Evolutionary conservation across 2,888 invertebrate species (phyloP).

Genomic region (Liopterus haemorrhoidalis): DNA sequence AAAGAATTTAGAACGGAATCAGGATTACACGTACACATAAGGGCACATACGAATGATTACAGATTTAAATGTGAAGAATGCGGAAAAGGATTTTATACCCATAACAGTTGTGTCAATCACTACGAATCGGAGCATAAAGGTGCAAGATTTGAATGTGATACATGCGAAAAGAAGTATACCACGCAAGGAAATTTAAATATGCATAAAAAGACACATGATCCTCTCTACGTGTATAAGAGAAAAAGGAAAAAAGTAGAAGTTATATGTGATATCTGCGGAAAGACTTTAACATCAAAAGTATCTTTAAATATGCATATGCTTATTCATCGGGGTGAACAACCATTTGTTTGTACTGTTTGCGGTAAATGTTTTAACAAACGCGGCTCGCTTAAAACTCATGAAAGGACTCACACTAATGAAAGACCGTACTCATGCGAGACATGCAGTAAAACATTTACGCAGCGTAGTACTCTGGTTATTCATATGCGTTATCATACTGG

Average conservation of each 20-base stretch:
- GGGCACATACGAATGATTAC: no score
- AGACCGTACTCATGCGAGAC: slow-evolving; percentile 48
- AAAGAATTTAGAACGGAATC: no score
- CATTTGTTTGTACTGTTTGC: slow-evolving; percentile 47
- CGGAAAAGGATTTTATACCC: no score
- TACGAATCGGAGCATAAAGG: no score
- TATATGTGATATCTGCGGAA: slow-evolving; percentile 6
- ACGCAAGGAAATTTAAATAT: slow-evolving; percentile 25
- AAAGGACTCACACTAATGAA: slow-evolving; percentile 51
- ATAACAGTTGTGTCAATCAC: no score
- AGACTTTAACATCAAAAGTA: background rate
- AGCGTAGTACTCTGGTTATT: slow-evolving; percentile 49
- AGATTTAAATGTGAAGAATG: no score
- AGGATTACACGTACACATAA: no score
- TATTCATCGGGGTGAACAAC: slow-evolving; percentile 51
- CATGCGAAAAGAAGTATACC: slow-evolving; percentile 39
- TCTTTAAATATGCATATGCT: slow-evolving; percentile 45
- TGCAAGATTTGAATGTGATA: slow-evolving; percentile 36
- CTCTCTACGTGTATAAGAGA: slow-evolving; percentile 23
- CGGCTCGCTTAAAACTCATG: slow-evolving; percentile 46
- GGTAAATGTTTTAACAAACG: slow-evolving; percentile 50
- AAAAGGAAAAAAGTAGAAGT: no score
- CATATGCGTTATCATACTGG: slow-evolving; percentile 43
- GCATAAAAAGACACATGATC: slow-evolving; percentile 28
- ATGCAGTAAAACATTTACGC: slow-evolving; percentile 52